These are phyloP conservation scores for Lycocorax pyrrhopterus DNA, from an alignment of 2,113 vertebrate species.

Conservation along the genomic window DNA sequence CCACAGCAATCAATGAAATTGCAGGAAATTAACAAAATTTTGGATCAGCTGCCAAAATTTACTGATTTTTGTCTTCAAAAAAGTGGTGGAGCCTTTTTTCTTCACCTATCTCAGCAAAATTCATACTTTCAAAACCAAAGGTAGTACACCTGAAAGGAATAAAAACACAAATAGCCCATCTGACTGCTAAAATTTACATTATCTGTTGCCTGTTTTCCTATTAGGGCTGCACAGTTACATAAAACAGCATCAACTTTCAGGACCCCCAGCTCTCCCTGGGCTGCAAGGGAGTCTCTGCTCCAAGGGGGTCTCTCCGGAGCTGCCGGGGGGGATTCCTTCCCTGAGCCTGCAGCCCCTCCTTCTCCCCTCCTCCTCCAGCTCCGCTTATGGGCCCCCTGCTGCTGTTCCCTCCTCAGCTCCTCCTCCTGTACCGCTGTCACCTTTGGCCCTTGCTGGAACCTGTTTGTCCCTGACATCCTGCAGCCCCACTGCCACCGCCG, in stretches of 20 bases:
- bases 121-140: neutral
- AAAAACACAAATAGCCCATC: neutral
- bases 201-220: neutral
- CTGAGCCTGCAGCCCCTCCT: neutral
- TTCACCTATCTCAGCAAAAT: neutral
- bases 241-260: neutral
- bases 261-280: neutral
- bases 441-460: neutral
- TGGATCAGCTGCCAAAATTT: neutral
- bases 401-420: neutral
- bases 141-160: neutral
- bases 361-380: neutral
- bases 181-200: neutral
- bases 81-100: neutral
- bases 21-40: neutral
- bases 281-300: neutral
- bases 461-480: no score
- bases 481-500: accelerated
- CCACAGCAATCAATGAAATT: neutral
- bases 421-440: neutral
- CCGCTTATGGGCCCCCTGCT: neutral
- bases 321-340: neutral
- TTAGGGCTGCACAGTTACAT: neutral
- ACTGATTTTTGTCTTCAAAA: neutral
- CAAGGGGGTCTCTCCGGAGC: neutral